These are phyloP conservation scores for Oreohelix idahoensis DNA, from an alignment of 1,140 invertebrate species.

Conservation along the genomic window DNA sequence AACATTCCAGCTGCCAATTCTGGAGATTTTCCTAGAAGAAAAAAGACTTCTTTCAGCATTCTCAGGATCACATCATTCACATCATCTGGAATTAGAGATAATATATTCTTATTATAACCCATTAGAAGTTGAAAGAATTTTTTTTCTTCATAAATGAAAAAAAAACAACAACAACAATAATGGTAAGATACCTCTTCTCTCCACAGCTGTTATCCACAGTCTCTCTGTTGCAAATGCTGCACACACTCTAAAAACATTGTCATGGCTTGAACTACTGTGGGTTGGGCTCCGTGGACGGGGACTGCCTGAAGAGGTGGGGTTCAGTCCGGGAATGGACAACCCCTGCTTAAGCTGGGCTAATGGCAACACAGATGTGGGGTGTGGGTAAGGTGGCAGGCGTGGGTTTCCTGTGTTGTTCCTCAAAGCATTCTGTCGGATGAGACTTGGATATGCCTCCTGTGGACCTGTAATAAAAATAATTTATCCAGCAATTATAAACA, in stretches of 20 bases:
- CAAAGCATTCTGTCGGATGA: conserved; percentile 82
- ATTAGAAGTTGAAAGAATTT: no score
- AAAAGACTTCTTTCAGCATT: no score
- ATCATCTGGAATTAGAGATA: no score
- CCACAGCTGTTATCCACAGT: conserved; percentile 78
- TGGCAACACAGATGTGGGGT: conserved; percentile 84
- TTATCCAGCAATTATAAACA: no score
- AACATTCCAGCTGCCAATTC: no score
- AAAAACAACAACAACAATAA: background rate
- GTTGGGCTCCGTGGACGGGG: conserved; percentile 75
- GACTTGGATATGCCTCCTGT: conserved; percentile 74
- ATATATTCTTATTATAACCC: no score
- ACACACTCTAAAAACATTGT: conserved; percentile 79
- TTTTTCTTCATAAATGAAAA: no score
- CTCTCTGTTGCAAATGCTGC: conserved; percentile 84
- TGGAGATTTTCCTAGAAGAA: no score
- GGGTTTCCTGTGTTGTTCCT: conserved; percentile 78
- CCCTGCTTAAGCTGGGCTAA: conserved; percentile 90
- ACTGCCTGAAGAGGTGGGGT: conserved; percentile 40
- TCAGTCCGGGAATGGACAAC: conserved; percentile 61
- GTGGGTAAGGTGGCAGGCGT: conserved; percentile 89
- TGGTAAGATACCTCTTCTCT: conserved; percentile 56
- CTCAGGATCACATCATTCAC: no score
- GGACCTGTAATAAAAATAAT: conserved; percentile 35
- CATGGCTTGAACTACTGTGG: conserved; percentile 58